Conservation (phyloP, 2,113 vertebrate genomes). For the Panthera uncia region DNA sequence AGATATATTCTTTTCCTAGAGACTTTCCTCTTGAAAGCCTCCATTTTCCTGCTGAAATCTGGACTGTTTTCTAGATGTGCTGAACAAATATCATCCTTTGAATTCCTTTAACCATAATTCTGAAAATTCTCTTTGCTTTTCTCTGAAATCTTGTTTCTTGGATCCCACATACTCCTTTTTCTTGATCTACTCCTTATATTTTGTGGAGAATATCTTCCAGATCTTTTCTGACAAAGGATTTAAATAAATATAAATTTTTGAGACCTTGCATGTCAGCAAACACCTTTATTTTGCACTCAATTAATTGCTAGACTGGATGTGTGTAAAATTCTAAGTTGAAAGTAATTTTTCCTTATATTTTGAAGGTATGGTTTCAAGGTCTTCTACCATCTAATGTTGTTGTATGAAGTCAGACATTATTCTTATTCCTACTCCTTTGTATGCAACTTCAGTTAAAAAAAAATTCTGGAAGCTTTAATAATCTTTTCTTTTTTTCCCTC, state of each 20-base stretch:
- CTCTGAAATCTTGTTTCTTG: neutral
- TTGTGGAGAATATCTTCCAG: neutral
- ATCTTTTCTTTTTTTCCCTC: neutral
- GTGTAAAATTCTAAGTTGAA: neutral
- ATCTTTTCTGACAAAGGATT: neutral
- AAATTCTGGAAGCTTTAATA: slow-evolving; percentile 17
- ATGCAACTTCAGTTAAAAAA: neutral
- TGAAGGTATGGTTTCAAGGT: neutral
- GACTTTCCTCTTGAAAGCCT: neutral
- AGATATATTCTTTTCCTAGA: neutral
- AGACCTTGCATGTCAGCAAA: neutral
- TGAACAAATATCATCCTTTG: neutral
- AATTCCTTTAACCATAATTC: neutral
- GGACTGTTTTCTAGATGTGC: neutral
- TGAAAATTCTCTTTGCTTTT: neutral
- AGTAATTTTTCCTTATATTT: neutral
- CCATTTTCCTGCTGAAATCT: neutral
- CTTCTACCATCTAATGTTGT: neutral
- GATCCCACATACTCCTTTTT: neutral
- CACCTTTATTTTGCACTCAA: neutral
- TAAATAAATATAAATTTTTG: neutral
- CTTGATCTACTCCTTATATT: neutral
- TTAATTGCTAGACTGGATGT: neutral
- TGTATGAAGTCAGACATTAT: neutral
- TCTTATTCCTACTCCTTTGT: neutral